Evolutionary conservation across 2,797 vertebrate species (phyloP), one percentile per base, ranked within the genome.

Genomic region (Gymnoscopelus braueri): DNA sequence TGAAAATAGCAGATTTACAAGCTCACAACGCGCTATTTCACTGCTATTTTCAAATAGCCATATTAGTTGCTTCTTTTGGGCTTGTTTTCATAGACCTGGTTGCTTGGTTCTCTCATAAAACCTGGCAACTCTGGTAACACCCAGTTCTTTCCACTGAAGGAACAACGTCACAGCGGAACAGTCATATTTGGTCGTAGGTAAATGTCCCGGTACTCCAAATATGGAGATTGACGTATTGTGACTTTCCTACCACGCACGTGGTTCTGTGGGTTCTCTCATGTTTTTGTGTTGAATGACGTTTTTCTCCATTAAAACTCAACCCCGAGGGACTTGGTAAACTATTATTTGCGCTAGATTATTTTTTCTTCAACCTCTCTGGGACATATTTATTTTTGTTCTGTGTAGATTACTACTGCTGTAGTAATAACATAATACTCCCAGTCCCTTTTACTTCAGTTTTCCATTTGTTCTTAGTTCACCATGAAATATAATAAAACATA

Each of bases 221-320:
- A 88, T 88, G 91, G 91, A 23, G 73, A 75, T 44, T 87, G 88
- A 91, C 84, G 82, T 82, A 63, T 58, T 4, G 54, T 47, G 60
- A 63, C 35, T 87, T 87, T 91, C 90, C 89, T 71, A 75, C 68
- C 23, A 68, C 79, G 82, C 90, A 88, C 87, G 80, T 87, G 88
- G 86, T 85, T 0, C 63, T 82, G 54, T 63, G 83, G 90, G 89
- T 89, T 88, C 84, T 84, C 78, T 83, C 60, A 77, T 92, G 84
- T 88, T 90, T 88, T 83, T 87, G 72, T 77, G 75, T 23, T 68
- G 68, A 75, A 55, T 92, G 89, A 93, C 90, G 89, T 84, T 12
- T 76, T 71, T 65, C 44, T 6, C 13, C 50, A 59, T 70, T 63
- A 7, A 63, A 63, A 55, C 12, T 32, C 24, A 1, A 29, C 12